A percentile compares a stretch with the other conserved stretches of the same genome.
Conservation (phyloP, 2,888 invertebrate genomes). For the Cacoxenus indagator region DNA sequence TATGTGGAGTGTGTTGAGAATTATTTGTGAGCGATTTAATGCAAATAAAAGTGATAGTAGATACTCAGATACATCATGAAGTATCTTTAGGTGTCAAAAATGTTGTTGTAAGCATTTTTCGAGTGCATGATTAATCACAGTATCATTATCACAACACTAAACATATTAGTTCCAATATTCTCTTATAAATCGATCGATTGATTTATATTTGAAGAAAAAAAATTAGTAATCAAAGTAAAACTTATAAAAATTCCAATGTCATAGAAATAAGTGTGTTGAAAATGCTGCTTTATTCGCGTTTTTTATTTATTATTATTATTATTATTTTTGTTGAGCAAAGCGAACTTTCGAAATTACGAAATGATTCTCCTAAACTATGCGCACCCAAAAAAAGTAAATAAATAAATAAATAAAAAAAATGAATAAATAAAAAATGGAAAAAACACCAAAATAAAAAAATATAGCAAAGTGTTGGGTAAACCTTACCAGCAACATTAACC, state of each 20-base stretch:
- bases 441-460: slow-evolving; percentile 26
- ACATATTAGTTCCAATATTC: too few species aligned
- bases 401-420: background rate
- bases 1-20: too few species aligned
- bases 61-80: too few species aligned
- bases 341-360: slow-evolving; percentile 14
- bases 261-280: background rate
- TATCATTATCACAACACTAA: too few species aligned
- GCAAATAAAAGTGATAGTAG: too few species aligned
- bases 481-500: slow-evolving; percentile 34
- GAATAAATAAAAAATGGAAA: slow-evolving; percentile 12
- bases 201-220: background rate
- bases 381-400: slow-evolving; percentile 43
- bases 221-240: background rate
- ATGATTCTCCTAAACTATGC: slow-evolving; percentile 12
- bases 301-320: too few species aligned
- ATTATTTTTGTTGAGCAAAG: background rate
- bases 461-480: slow-evolving; percentile 49
- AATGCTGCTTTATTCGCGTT: too few species aligned
- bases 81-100: too few species aligned
- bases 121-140: too few species aligned
- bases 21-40: too few species aligned
- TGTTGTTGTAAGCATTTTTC: too few species aligned
- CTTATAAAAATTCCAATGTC: slow-evolving; percentile 9
- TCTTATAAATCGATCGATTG: background rate